Base-by-base conservation (phyloP, 2,888 invertebrate species). In the Cantharis lateralis region DNA sequence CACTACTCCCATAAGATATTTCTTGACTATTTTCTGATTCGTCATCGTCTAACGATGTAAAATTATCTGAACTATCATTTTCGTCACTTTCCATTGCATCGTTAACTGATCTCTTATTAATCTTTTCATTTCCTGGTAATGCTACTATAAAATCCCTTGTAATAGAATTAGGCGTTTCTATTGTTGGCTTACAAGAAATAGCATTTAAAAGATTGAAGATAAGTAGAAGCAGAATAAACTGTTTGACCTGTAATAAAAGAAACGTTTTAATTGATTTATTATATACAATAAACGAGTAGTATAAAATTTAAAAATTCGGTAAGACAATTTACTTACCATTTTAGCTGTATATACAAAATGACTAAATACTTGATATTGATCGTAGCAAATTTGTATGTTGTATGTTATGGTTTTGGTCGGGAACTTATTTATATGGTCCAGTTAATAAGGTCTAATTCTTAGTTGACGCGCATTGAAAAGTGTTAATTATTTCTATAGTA, bases 101-200 rank as follows among this genome's bases (percentile, higher is more conserved):
- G 13, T 71, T 70, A 20, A 77, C 48, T 0, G 81, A 80, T 63
- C 81, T 72, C 71, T 76, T 80, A 73, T 79, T 78, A 26, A 81
- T 81, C 64, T 76, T 81, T 73, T 81, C 81, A 26, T 73, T 76
- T 16, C 80, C 81, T 13, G 79, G 79, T 26, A 80, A 74, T n/a
- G 66, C 72, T 64, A 75, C 69, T 11, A 74, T 75, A 16, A 71
- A 69, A 15, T 80, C 76, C 68, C 75, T 78, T 74, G 80, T 81
- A 10, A 80, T 79, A 10, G 68, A 74, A 72, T 32, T 72, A 85
- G 80, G 90, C 86, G 69, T 32, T 10, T 83, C 91, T 91, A 80
- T 91, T 15, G 28, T 28, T 10, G 76, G 69, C 16, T 28, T 72
- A 15, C 63, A 75, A 24, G n/a, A 15, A 9, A 28, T 15, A 20